These are phyloP conservation scores for Microcebus jonahi DNA, from an alignment of 2,113 vertebrate species.

Conservation along the genomic window DNA sequence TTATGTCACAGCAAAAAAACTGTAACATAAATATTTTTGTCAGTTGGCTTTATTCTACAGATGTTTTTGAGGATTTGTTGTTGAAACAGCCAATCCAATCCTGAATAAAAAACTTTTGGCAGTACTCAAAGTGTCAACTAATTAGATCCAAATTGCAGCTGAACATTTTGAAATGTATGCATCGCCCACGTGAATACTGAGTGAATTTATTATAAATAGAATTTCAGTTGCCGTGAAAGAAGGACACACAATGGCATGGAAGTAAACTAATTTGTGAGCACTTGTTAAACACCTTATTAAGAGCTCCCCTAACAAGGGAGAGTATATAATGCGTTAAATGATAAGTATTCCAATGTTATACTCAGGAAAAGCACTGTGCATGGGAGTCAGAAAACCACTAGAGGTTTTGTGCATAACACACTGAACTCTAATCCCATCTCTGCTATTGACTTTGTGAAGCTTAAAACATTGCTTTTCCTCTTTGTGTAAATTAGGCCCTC, in stretches of 20 bases:
- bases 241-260: not conserved
- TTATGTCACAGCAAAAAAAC: slow-evolving; percentile 76
- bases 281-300: slow-evolving; percentile 46
- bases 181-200: slow-evolving; percentile 69
- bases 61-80: slow-evolving; percentile 75
- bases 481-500: not conserved
- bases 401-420: not conserved
- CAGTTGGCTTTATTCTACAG: slow-evolving; percentile 76
- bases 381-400: not conserved
- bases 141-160: slow-evolving; percentile 77
- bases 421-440: not conserved
- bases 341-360: not conserved
- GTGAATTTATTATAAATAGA: slow-evolving; percentile 72
- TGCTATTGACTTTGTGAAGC: not conserved
- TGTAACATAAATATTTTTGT: slow-evolving; percentile 77
- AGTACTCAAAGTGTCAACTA: slow-evolving; percentile 75
- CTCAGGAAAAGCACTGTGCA: not conserved
- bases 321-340: not conserved
- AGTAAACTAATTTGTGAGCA: slow-evolving; percentile 25
- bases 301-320: not conserved
- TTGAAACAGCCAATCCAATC: slow-evolving; percentile 76
- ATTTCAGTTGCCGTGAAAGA: slow-evolving; percentile 56
- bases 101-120: slow-evolving; percentile 67
- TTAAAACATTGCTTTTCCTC: not conserved
- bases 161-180: slow-evolving; percentile 74